Conservation (phyloP, 2,888 invertebrate species). For the Yponomeuta evonymella region DNA sequence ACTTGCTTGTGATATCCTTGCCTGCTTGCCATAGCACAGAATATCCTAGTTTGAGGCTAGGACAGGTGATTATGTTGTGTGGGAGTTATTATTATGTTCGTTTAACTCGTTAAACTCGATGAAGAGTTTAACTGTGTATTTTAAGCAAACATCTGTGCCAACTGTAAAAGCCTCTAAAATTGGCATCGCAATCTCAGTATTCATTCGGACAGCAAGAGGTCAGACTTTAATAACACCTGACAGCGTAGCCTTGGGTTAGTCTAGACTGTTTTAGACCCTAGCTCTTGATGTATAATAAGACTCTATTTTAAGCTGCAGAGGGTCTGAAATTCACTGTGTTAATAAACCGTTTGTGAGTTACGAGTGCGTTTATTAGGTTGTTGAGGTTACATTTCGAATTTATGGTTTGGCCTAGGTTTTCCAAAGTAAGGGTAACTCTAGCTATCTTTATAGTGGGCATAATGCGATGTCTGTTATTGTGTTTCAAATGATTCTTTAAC, state of each 20-base stretch:
- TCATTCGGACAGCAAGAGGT: neutral
- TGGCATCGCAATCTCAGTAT: neutral
- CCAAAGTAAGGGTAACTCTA: no score
- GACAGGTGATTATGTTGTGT: no score
- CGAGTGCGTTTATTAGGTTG: neutral
- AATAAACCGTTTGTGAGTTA: neutral
- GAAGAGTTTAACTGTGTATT: no score
- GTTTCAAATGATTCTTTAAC: no score
- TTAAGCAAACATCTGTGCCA: no score
- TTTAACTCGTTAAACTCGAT: no score
- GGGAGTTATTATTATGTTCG: no score
- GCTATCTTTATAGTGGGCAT: no score
- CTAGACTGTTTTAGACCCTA: neutral
- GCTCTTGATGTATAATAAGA: neutral
- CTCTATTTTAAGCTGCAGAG: neutral
- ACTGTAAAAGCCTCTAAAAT: neutral
- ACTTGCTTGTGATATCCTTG: no score
- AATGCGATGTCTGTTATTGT: no score
- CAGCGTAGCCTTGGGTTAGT: neutral
- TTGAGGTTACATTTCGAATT: neutral
- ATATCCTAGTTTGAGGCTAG: no score
- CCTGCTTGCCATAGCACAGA: no score
- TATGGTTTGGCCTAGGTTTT: neutral
- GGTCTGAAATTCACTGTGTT: neutral
- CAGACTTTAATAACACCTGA: neutral